These are phyloP conservation scores for Cinclus cinclus DNA, from an alignment of 2,113 vertebrate species.

Conservation along the genomic window DNA sequence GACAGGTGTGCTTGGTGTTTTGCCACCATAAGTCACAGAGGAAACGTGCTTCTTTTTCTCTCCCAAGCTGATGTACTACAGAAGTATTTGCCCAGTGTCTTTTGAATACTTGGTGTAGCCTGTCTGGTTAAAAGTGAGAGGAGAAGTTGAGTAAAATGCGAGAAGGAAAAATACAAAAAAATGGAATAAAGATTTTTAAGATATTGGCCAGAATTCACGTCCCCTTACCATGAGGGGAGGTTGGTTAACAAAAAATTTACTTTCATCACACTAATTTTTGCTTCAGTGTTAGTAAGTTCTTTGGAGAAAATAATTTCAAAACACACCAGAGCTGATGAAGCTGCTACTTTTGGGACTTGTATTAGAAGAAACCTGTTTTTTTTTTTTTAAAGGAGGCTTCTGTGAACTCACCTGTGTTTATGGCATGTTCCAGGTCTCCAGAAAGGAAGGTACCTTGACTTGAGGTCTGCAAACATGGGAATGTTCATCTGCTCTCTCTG, in stretches of 20 bases:
- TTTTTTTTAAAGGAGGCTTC: not conserved
- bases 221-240: not conserved
- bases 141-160: not conserved
- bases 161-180: not conserved
- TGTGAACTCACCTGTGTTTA: not conserved
- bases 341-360: not conserved
- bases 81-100: not conserved
- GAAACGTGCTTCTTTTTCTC: not conserved
- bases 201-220: not conserved
- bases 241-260: not conserved
- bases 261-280: fast-evolving
- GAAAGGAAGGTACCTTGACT: not conserved
- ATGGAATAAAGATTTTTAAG: not conserved
- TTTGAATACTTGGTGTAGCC: not conserved
- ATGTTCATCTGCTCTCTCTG: fast-evolving
- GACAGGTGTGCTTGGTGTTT: not conserved
- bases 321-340: not conserved
- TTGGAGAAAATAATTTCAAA: not conserved
- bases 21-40: not conserved
- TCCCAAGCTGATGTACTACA: not conserved
- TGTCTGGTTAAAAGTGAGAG: not conserved
- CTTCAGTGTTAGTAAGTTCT: not conserved
- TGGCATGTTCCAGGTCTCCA: not conserved
- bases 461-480: not conserved
- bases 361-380: not conserved